Percentiles rank a stretch among this genome's conserved stretches.
Conservation (phyloP, 2,113 vertebrate species). For the Nerophis lumbriciformis region DNA sequence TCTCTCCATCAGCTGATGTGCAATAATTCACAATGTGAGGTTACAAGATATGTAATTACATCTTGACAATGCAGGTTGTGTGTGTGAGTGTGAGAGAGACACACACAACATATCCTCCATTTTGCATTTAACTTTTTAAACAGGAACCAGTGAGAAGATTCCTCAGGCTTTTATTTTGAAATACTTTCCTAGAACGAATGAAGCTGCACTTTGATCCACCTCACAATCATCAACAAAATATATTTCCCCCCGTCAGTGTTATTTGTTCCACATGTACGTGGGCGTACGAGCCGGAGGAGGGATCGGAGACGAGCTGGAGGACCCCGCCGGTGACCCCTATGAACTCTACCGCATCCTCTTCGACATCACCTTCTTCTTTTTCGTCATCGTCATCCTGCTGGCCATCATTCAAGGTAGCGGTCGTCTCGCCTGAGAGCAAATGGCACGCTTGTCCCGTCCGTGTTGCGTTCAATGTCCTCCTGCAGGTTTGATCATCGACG, state of each 20-base stretch:
- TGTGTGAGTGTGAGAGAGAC: too few relatives aligned
- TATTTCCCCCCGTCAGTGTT: slow-evolving; percentile 75
- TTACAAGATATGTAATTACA: too few relatives aligned
- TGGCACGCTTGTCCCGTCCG: too few relatives aligned
- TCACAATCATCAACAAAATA: neutral
- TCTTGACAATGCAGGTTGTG: too few relatives aligned
- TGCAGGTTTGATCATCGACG: slow-evolving; percentile 95
- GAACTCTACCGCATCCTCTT: slow-evolving; percentile 98
- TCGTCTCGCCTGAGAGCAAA: too few relatives aligned
- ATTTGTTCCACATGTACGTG: slow-evolving; percentile 98
- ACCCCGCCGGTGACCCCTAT: slow-evolving; percentile 95
- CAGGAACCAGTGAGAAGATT: slow-evolving; percentile 4
- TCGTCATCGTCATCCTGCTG: slow-evolving; percentile 95
- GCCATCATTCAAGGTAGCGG: slow-evolving; percentile 94
- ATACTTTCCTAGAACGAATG: neutral
- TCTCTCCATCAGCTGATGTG: too few relatives aligned
- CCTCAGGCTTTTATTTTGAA: slow-evolving; percentile 1
- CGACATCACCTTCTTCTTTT: slow-evolving; percentile 99
- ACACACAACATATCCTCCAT: too few relatives aligned
- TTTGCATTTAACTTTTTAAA: too few relatives aligned
- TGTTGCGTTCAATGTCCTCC: neutral
- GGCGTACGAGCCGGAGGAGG: slow-evolving; percentile 95
- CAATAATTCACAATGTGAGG: too few relatives aligned
- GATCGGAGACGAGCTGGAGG: slow-evolving; percentile 94
- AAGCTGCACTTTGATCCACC: neutral